Evolutionary conservation across 2,888 invertebrate genomes (phyloP).

Genomic region (Hesperia comma): DNA sequence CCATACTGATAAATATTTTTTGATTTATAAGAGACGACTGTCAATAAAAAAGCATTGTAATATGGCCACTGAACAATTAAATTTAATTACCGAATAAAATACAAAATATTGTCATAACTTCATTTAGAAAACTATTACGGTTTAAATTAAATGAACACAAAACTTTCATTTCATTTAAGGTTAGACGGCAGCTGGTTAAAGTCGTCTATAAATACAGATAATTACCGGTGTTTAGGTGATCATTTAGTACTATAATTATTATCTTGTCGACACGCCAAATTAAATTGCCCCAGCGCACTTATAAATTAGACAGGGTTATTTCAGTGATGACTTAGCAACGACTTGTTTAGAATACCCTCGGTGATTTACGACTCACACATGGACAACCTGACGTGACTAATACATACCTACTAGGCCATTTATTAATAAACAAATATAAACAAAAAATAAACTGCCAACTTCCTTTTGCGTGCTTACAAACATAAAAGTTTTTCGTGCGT

Average conservation of each 20-base stretch:
- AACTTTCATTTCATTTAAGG: neutral
- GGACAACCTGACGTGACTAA: conserved; percentile 62
- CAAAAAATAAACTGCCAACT: conserved; percentile 72
- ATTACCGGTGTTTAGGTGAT: conserved; percentile 29
- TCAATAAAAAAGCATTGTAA: too few relatives aligned
- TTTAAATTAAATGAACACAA: too few relatives aligned
- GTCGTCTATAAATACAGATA: conserved; percentile 26
- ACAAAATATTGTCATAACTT: too few relatives aligned
- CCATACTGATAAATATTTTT: too few relatives aligned
- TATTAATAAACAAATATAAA: conserved; percentile 73
- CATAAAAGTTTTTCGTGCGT: conserved; percentile 82
- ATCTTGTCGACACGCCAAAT: conserved; percentile 47
- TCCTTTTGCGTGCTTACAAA: conserved; percentile 78
- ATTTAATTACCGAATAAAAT: too few relatives aligned
- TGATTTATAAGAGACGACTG: too few relatives aligned
- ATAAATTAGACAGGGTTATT: conserved; percentile 52
- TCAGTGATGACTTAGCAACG: conserved; percentile 56
- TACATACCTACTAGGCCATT: conserved; percentile 62
- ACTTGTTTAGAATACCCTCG: conserved; percentile 62
- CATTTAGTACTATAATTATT: conserved; percentile 36
- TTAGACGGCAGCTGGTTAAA: conserved; percentile 16
- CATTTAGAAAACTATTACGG: too few relatives aligned
- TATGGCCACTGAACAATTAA: too few relatives aligned
- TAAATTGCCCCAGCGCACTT: conserved; percentile 46
- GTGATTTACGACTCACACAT: conserved; percentile 65